Conservation (phyloP, 2,888 invertebrate genomes). For the Yponomeuta sedellus region DNA sequence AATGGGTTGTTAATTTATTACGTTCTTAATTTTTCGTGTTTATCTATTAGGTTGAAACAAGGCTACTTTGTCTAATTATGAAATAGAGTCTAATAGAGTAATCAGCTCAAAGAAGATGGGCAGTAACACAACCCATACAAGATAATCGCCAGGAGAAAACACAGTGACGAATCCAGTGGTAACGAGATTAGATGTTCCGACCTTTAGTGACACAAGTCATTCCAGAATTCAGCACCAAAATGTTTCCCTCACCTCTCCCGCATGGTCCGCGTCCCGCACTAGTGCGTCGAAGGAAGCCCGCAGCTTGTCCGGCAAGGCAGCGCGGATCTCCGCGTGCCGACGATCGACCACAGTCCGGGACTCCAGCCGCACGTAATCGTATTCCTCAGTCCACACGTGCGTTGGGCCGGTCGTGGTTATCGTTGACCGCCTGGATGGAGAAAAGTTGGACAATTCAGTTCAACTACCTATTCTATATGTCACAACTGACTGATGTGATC, state of each 20-base stretch:
- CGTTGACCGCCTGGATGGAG: conserved; percentile 45
- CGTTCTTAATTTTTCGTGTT: too few relatives aligned
- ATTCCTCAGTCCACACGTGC: conserved; percentile 87
- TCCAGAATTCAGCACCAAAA: too few relatives aligned
- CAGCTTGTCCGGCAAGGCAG: conserved; percentile 83
- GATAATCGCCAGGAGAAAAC: too few relatives aligned
- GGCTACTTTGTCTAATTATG: too few relatives aligned
- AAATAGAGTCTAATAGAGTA: too few relatives aligned
- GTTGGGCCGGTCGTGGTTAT: conserved; percentile 45
- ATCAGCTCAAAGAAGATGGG: too few relatives aligned
- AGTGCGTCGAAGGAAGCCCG: conserved; percentile 85
- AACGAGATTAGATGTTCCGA: too few relatives aligned
- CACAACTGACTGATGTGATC: not conserved
- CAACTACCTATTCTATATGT: not conserved
- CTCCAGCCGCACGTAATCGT: conserved; percentile 92
- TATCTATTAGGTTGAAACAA: too few relatives aligned
- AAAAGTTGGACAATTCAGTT: not conserved
- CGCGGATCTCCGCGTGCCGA: conserved; percentile 84
- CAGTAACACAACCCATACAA: too few relatives aligned
- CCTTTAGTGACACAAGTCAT: not conserved
- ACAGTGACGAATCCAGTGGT: too few relatives aligned
- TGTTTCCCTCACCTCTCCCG: conserved; percentile 55
- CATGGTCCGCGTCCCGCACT: conserved; percentile 83
- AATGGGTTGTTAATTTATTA: too few relatives aligned
- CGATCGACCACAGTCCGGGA: conserved; percentile 83